A percentile compares a stretch with the other conserved stretches of the same genome.
These are phyloP conservation scores for Crotophaga sulcirostris DNA, from an alignment of 2,113 vertebrate genomes.

Conservation along the genomic window DNA sequence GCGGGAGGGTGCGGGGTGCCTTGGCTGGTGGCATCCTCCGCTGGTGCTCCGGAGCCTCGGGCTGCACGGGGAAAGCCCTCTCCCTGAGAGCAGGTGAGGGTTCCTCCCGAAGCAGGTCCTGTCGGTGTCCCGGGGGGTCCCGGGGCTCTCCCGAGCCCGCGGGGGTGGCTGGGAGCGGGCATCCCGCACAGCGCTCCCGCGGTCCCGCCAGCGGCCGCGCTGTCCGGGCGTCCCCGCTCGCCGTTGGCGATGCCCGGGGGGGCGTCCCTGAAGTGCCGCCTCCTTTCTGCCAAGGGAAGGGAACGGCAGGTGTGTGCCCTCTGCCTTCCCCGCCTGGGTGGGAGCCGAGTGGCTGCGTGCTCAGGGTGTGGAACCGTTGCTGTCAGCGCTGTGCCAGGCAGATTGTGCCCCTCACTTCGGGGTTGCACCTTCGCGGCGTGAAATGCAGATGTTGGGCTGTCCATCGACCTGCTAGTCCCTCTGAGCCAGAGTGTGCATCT, in stretches of 20 bases:
- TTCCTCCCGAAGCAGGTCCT: not conserved
- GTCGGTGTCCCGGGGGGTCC: not conserved
- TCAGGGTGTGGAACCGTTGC: not conserved
- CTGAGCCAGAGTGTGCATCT: not conserved
- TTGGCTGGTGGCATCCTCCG: not conserved
- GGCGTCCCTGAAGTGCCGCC: not conserved
- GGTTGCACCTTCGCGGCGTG: fast-evolving
- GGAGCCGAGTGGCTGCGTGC: not conserved
- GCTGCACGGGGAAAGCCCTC: not conserved
- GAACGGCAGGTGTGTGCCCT: not conserved
- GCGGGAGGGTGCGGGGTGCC: not conserved
- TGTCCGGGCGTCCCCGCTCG: fast-evolving
- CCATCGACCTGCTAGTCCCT: not conserved
- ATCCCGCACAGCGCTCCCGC: not conserved
- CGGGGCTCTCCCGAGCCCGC: too few species aligned
- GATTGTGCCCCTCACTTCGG: not conserved
- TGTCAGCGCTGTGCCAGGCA: not conserved
- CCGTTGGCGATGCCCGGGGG: fast-evolving
- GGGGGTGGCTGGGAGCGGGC: not conserved
- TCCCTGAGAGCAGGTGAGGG: too few species aligned
- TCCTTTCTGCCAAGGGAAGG: fast-evolving
- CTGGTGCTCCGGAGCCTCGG: not conserved
- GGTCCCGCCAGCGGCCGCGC: not conserved
- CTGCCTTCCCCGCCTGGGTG: not conserved
- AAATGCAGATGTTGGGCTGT: not conserved